A percentile compares a stretch with the other conserved stretches of the same genome.
phyloP scores from a whole-genome alignment of 2,797 vertebrate genomes.

The Rhabdophis nuchalis region DNA sequence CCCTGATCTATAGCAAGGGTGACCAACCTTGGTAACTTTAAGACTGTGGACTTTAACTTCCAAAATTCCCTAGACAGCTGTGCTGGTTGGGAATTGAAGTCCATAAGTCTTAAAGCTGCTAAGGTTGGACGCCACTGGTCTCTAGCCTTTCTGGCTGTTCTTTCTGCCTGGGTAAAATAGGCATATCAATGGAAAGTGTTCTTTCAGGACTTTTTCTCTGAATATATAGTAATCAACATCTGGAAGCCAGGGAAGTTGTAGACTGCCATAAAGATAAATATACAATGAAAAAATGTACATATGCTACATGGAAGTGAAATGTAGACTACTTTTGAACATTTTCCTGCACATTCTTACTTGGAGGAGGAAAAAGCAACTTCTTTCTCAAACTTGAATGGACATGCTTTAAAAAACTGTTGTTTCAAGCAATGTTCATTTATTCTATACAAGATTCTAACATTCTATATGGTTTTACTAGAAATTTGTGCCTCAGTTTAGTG shows the following conservation, averaged over 20 bases:
- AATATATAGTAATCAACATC: not conserved
- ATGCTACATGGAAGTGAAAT: not conserved
- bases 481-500: not conserved
- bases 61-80: not conserved
- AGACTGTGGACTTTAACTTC: not conserved
- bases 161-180: not conserved
- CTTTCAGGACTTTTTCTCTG: not conserved
- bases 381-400: not conserved
- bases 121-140: not conserved
- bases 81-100: not conserved
- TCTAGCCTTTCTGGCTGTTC: not conserved
- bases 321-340: not conserved
- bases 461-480: not conserved
- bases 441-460: not conserved
- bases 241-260: not conserved
- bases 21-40: not conserved
- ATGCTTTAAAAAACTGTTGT: not conserved
- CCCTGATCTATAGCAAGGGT: not conserved
- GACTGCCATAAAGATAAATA: not conserved
- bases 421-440: not conserved
- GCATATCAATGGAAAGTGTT: not conserved
- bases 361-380: not conserved
- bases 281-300: not conserved
- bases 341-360: not conserved
- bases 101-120: not conserved